Conservation (phyloP, 2,797 vertebrate species). For the Pitangus sulphuratus region DNA sequence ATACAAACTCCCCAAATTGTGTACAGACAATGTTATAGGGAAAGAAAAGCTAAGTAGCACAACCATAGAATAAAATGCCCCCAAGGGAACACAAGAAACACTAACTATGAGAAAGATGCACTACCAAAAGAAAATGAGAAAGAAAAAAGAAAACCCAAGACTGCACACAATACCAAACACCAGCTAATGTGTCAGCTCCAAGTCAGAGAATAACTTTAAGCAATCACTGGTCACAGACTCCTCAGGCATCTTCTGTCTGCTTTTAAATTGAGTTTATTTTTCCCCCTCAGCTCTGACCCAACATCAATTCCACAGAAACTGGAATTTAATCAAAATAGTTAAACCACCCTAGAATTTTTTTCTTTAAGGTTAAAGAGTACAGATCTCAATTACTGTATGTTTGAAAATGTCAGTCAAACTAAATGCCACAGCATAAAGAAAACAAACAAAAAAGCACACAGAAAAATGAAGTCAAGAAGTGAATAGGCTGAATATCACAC, state of each 20-base stretch:
- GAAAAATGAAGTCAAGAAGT: background rate
- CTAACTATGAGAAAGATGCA: background rate
- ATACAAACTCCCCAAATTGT: rapidly evolving
- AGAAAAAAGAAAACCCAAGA: background rate
- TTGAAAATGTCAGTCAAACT: background rate
- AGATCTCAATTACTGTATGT: background rate
- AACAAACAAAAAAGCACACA: background rate
- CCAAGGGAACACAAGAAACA: background rate
- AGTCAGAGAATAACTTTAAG: background rate
- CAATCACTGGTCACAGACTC: background rate
- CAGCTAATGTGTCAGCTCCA: background rate
- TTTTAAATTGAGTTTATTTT: background rate
- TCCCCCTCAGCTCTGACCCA: background rate
- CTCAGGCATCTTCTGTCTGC: background rate
- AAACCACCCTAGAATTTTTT: background rate
- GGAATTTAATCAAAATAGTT: background rate
- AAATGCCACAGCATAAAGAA: background rate
- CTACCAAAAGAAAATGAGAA: background rate
- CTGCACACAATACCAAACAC: background rate
- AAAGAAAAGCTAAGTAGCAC: background rate
- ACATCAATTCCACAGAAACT: background rate
- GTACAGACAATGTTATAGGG: rapidly evolving
- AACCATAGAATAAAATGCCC: background rate
- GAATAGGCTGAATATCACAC: background rate
- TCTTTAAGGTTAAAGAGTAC: background rate